These are phyloP conservation scores for Pituophis catenifer DNA, from an alignment of 2,113 vertebrate species.

Conservation along the genomic window DNA sequence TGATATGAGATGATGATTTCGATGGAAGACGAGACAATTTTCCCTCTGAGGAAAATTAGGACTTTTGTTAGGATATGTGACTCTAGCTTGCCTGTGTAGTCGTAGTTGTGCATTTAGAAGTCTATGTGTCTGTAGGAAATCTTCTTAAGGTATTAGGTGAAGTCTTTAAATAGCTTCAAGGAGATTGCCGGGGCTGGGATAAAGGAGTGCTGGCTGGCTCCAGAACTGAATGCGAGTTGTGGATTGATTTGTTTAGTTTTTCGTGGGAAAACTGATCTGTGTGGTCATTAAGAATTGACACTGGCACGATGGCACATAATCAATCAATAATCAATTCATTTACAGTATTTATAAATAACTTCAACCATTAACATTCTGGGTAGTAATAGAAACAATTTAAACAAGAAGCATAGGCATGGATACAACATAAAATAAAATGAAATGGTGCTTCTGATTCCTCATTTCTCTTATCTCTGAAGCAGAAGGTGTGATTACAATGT, in stretches of 20 bases:
- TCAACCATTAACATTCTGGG: background rate
- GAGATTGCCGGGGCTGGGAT: background rate
- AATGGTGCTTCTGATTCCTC: background rate
- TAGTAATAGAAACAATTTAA: background rate
- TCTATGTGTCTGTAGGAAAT: background rate
- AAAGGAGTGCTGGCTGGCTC: background rate
- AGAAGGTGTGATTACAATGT: background rate
- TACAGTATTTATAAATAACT: background rate
- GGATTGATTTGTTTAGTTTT: background rate
- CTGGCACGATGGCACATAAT: background rate
- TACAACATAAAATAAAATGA: background rate
- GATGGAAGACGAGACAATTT: background rate
- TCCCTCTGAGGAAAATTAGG: background rate
- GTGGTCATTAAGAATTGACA: background rate
- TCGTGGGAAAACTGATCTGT: background rate
- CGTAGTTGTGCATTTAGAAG: background rate
- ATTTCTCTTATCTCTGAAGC: background rate
- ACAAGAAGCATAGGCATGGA: background rate
- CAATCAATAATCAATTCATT: background rate
- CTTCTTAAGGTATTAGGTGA: background rate
- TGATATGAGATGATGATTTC: background rate
- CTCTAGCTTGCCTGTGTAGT: background rate
- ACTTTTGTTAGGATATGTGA: background rate
- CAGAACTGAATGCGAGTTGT: background rate
- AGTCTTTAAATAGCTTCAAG: background rate